Percentiles rank a stretch among this genome's conserved stretches.
Evolutionary conservation across 2,113 vertebrate genomes (phyloP).

Genomic region (Cavia porcellus): DNA sequence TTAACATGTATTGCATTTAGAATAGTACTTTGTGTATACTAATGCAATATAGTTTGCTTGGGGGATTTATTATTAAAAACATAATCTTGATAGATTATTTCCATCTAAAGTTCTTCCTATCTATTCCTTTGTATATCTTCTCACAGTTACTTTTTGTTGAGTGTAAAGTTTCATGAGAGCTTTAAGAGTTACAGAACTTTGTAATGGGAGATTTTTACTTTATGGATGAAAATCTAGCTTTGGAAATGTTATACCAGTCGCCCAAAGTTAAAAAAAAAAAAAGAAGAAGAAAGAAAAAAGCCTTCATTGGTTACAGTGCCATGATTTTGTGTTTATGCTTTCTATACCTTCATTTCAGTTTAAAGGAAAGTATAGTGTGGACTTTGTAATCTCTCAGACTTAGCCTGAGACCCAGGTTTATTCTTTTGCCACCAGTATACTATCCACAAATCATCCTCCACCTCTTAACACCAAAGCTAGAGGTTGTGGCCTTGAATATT

Average conservation of each 20-base stretch:
- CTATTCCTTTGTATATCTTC: neutral
- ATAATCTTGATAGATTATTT: slow-evolving; percentile 2
- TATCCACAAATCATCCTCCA: neutral
- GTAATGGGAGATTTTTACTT: neutral
- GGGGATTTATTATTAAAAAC: slow-evolving; percentile 5
- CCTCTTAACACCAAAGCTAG: neutral
- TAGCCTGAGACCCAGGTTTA: neutral
- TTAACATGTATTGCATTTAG: neutral
- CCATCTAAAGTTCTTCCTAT: neutral
- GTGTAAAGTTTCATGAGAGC: slow-evolving; percentile 26
- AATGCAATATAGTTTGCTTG: slow-evolving; percentile 4
- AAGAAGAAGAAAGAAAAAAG: neutral
- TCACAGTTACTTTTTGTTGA: neutral
- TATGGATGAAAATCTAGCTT: neutral
- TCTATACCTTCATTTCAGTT: neutral
- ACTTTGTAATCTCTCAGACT: neutral
- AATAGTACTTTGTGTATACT: neutral
- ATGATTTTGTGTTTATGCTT: neutral
- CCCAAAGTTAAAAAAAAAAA: neutral
- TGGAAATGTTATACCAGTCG: neutral
- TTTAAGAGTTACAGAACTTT: neutral
- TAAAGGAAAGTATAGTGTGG: neutral
- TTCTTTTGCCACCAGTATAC: neutral
- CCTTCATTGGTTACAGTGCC: neutral
- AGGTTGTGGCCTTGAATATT: neutral